A percentile compares a stretch with the other conserved stretches of the same genome.
Conservation (phyloP, 2,113 vertebrate genomes). For the Elephas maximus region DNA sequence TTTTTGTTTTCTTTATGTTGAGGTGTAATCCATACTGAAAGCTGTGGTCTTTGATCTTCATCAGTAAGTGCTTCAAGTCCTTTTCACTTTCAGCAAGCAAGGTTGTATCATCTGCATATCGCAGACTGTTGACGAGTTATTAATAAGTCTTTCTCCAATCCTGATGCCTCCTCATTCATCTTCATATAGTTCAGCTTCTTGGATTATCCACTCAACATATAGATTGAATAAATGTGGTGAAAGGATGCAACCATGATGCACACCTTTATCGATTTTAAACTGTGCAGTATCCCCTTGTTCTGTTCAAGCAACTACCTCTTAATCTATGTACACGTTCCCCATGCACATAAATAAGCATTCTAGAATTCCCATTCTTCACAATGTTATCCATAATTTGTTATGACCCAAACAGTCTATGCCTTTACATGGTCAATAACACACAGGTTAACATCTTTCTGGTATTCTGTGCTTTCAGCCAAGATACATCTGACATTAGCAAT, state of each 20-base stretch:
- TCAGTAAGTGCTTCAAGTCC: not conserved
- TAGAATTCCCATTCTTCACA: too few relatives aligned
- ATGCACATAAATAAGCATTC: too few relatives aligned
- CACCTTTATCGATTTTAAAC: not conserved
- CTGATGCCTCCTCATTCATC: not conserved
- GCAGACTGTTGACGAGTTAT: too few relatives aligned
- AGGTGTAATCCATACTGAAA: too few relatives aligned
- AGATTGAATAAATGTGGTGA: not conserved
- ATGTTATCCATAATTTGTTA: too few relatives aligned
- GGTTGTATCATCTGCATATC: not conserved
- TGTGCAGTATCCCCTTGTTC: too few relatives aligned
- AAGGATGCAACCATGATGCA: not conserved
- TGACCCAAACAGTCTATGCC: too few relatives aligned
- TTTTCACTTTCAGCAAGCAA: not conserved
- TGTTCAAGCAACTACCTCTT: not conserved
- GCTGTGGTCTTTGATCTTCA: not conserved
- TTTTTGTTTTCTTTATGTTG: too few relatives aligned
- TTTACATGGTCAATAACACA: too few relatives aligned
- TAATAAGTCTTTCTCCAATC: not conserved
- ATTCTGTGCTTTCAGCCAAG: too few relatives aligned
- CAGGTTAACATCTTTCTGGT: too few relatives aligned
- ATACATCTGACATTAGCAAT: too few relatives aligned
- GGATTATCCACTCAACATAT: not conserved
- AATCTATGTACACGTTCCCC: not conserved
- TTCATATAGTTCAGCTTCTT: not conserved